A percentile compares a stretch with the other conserved stretches of the same genome.
Conservation (phyloP, 2,888 invertebrate genomes). For the Drosophila algonquin region DNA sequence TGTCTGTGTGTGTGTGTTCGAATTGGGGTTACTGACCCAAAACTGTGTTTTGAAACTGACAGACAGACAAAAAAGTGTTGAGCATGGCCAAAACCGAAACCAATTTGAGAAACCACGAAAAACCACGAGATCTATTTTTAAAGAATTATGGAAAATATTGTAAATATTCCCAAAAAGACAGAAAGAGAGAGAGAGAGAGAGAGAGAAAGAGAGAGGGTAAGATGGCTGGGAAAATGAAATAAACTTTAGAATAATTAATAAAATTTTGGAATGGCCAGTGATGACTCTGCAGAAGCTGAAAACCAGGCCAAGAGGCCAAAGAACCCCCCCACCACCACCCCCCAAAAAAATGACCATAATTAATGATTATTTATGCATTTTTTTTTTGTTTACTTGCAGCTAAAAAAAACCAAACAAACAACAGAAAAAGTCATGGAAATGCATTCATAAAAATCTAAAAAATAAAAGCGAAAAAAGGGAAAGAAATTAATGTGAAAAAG, state of each 20-base stretch:
- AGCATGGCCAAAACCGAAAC: conserved; percentile 35
- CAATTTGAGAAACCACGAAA: conserved; percentile 26
- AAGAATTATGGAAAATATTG: neutral
- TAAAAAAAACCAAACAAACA: conserved; percentile 29
- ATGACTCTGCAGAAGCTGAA: conserved; percentile 20
- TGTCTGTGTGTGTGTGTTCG: conserved; percentile 25
- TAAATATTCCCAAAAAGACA: too few relatives aligned
- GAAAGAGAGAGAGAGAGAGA: neutral
- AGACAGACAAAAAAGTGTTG: conserved; percentile 53
- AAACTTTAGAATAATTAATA: conserved; percentile 19
- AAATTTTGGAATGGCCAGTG: conserved; percentile 12
- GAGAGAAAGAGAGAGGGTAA: neutral
- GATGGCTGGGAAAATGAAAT: too few relatives aligned
- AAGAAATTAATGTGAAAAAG: conserved; percentile 27
- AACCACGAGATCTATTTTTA: conserved; percentile 1
- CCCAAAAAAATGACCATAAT: conserved; percentile 16
- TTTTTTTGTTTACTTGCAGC: conserved; percentile 36
- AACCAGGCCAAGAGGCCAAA: conserved; percentile 34
- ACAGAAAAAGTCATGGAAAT: conserved; percentile 6
- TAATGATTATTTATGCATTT: conserved; percentile 42
- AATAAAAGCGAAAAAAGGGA: neutral
- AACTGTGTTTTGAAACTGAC: conserved; percentile 52
- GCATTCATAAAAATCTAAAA: conserved; percentile 27
- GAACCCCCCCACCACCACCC: conserved; percentile 2
- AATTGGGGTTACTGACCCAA: conserved; percentile 69